phyloP scores from a whole-genome alignment of 2,888 invertebrate species.

The Lottia scabra region DNA sequence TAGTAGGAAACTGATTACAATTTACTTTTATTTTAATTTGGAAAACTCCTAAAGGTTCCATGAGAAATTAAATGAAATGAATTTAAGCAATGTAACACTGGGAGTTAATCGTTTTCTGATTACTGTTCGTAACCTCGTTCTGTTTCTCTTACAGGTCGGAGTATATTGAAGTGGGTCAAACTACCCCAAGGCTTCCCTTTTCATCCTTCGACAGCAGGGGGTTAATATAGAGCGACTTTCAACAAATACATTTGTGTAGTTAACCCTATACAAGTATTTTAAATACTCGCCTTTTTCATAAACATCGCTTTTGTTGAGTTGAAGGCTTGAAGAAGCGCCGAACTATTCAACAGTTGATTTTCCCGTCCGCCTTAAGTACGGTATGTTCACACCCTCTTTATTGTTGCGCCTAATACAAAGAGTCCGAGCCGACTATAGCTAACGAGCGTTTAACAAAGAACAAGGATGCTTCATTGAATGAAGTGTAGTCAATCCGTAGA shows the following conservation, averaged over 20 bases:
- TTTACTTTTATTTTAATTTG: too few species aligned
- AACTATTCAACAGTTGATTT: neutral
- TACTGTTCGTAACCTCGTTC: too few species aligned
- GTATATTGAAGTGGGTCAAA: neutral
- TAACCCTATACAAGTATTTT: neutral
- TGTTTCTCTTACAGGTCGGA: neutral
- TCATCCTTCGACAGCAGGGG: neutral
- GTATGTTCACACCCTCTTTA: neutral
- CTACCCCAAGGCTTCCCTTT: neutral
- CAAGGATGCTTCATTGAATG: neutral
- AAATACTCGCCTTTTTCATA: constrained; percentile 2
- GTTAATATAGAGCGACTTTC: neutral
- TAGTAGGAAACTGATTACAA: too few species aligned
- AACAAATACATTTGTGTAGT: neutral
- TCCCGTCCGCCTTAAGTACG: neutral
- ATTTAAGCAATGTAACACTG: too few species aligned
- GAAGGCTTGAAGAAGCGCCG: neutral
- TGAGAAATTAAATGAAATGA: too few species aligned
- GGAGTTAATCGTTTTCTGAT: too few species aligned
- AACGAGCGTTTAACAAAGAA: neutral
- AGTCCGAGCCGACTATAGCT: neutral
- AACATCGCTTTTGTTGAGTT: neutral
- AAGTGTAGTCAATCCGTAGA: neutral
- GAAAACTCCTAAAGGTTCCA: too few species aligned
- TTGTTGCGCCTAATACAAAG: neutral